Evolutionary conservation across 2,797 vertebrate species (phyloP).

Genomic region (Masticophis lateralis): DNA sequence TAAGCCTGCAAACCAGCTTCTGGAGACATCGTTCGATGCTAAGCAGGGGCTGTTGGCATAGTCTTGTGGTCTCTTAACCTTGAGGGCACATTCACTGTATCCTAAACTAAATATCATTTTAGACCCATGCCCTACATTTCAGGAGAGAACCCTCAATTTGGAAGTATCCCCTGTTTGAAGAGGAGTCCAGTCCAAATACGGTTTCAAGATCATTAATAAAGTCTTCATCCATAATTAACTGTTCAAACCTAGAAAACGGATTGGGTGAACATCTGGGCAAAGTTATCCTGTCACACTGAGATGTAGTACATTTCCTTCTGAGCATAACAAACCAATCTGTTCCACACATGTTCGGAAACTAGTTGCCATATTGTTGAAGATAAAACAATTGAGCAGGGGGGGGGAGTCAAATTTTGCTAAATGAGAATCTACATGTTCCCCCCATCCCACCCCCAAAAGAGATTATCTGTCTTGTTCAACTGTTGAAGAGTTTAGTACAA

Average conservation of each 20-base stretch:
- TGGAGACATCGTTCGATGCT: background rate
- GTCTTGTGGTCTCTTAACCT: background rate
- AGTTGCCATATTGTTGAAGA: background rate
- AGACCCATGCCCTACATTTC: background rate
- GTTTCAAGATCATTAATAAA: background rate
- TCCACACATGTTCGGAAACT: background rate
- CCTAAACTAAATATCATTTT: background rate
- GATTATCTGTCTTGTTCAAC: background rate
- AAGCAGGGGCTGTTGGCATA: background rate
- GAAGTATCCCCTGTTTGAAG: background rate
- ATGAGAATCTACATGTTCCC: background rate
- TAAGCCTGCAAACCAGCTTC: background rate
- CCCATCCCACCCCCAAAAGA: background rate
- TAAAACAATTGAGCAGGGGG: background rate
- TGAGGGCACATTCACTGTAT: background rate
- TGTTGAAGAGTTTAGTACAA: background rate
- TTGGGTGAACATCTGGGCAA: background rate
- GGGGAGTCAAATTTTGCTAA: background rate
- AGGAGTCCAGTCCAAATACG: background rate
- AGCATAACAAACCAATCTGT: background rate
- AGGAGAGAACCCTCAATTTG: background rate
- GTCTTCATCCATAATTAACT: background rate
- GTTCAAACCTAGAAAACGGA: background rate
- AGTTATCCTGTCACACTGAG: background rate
- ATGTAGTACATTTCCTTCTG: background rate